Evolutionary conservation across 1,140 invertebrate species (phyloP).

Genomic region (Potamilus streckersoni): DNA sequence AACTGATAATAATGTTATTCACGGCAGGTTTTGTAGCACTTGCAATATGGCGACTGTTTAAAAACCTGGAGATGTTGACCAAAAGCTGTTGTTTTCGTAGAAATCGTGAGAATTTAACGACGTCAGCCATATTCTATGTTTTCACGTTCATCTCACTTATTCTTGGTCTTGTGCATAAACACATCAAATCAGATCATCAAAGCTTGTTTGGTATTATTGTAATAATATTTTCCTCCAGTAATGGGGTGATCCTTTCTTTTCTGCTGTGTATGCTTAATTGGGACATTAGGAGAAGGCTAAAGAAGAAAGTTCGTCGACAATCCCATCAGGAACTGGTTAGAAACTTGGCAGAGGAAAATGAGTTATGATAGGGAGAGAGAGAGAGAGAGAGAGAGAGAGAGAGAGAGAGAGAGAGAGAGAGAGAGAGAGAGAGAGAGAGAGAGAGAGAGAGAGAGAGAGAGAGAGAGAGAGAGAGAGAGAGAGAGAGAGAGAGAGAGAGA

Average conservation of each 20-base stretch:
- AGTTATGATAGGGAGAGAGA: background rate
- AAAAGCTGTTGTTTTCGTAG: slow-evolving; percentile 1
- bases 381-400: background rate
- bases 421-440: too few species aligned
- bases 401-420: background rate
- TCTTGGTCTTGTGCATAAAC: background rate
- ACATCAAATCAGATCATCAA: background rate
- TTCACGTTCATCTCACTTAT: background rate
- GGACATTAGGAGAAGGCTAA: background rate
- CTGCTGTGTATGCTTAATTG: slow-evolving; percentile 4
- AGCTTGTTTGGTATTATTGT: background rate
- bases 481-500: background rate
- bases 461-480: too few species aligned
- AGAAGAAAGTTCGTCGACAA: background rate
- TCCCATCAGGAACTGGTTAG: slow-evolving; percentile 16
- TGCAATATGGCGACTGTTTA: slow-evolving; percentile 7
- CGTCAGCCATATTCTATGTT: background rate
- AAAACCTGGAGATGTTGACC: background rate
- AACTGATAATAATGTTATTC: background rate
- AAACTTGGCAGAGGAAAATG: background rate
- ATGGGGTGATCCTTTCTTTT: slow-evolving; percentile 7
- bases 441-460: background rate
- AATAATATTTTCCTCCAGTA: background rate
- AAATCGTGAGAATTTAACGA: background rate
- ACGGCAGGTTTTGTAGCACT: background rate